Base-by-base conservation (phyloP, 2,797 vertebrate genomes). In the Enteromius afrohamiltoni region DNA sequence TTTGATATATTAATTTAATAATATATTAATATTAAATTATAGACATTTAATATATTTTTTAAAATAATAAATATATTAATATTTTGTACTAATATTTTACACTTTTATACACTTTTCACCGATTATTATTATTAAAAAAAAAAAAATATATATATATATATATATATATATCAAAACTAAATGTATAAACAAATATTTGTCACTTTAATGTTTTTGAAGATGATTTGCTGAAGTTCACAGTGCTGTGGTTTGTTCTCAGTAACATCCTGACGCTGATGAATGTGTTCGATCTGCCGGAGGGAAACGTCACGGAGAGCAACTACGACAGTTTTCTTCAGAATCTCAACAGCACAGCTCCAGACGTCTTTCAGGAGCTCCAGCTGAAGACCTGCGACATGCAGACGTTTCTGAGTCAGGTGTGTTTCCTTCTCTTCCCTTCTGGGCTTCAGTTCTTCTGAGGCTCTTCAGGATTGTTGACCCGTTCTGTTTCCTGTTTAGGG, bases 191-290 rank as follows among this genome's bases (percentile, higher is more conserved):
- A 71, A 73, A 8, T 19, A 9, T n/a, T 55, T 70, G 40, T 37
- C 0, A 51, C n/a, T 37, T 14, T 4, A 23, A 8, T 0, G 0
- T 3, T 51, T 17, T 16, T 2, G 9, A 29, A 73, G 45, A 26
- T 10, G 19, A 73, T 51, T 14, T 0, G 7, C 21, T 77, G 26
- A 29, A 6, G 10, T 6, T 76, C 31, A 60, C 9, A 7, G 7
- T 45, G 7, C 40, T 53, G 6, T 74, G 58, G n/a, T 75, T 60
- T 47, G 53, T 81, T 31, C 51, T 29, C 91, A 98, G 98, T 45
- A 99, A 99, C 90, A 96, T 99, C 89, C 84, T 97, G 87, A 91
- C 93, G 3, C 90, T 99, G 86, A 90, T 94, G 58, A 97, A 99
- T 29, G 87, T 91, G 1, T 98, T 98, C n/a, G 93, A 96, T 88